phyloP scores from a whole-genome alignment of 2,797 vertebrate species.

The Acanthurus tractus region DNA sequence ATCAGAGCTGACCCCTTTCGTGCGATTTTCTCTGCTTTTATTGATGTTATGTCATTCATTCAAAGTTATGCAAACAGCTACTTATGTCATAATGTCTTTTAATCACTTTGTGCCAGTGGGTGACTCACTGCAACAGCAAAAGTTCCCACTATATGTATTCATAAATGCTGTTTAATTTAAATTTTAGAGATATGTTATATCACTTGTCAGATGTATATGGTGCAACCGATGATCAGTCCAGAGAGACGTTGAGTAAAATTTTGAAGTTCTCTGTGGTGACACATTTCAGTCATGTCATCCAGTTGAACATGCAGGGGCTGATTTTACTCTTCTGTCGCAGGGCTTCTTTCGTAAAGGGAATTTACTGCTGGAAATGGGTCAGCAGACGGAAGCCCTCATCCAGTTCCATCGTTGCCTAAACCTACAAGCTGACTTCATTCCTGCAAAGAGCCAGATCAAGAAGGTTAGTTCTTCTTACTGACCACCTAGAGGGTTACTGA shows the following conservation, averaged over 20 bases:
- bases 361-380: constrained; percentile 89
- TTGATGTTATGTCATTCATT: constrained; percentile 64
- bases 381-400: constrained; percentile 85
- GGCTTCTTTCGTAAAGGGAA: constrained; percentile 91
- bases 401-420: constrained; percentile 89
- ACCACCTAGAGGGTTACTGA: background rate
- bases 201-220: background rate
- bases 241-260: background rate
- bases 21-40: constrained; percentile 23
- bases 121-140: constrained; percentile 9
- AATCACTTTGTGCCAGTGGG: constrained; percentile 33
- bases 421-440: constrained; percentile 85
- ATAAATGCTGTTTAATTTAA: background rate
- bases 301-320: constrained; percentile 5
- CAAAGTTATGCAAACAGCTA: constrained; percentile 65
- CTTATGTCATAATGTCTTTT: constrained; percentile 61
- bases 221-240: background rate
- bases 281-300: background rate
- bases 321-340: constrained; percentile 72
- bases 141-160: background rate
- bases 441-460: constrained; percentile 85
- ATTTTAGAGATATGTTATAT: constrained; percentile 5
- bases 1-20: constrained; percentile 9
- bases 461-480: constrained; percentile 78
- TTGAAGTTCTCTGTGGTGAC: background rate